Evolutionary conservation across 2,888 invertebrate species (phyloP).

Genomic region (Athripsodes cinereus): DNA sequence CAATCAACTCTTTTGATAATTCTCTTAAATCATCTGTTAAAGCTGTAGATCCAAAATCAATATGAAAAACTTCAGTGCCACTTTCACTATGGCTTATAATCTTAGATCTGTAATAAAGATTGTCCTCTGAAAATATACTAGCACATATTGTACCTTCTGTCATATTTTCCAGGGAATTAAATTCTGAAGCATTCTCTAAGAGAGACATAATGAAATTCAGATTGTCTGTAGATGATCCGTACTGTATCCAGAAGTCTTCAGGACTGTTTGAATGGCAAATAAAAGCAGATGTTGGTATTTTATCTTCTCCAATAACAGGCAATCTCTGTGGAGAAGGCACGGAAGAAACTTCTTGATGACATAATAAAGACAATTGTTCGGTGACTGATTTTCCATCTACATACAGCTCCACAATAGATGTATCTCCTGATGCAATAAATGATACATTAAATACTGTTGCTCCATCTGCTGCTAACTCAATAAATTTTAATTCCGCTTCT

Average conservation of each 20-base stretch:
- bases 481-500: slow-evolving; percentile 59
- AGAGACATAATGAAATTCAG: slow-evolving; percentile 57
- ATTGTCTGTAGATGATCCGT: slow-evolving; percentile 50
- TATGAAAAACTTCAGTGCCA: slow-evolving; percentile 55
- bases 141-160: slow-evolving; percentile 58
- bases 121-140: slow-evolving; percentile 60
- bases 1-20: slow-evolving; percentile 54
- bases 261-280: slow-evolving; percentile 62
- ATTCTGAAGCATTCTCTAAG: slow-evolving; percentile 47
- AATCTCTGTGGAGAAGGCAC: slow-evolving; percentile 5
- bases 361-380: slow-evolving; percentile 51
- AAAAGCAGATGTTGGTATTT: slow-evolving; percentile 33
- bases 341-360: slow-evolving; percentile 34
- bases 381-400: slow-evolving; percentile 58
- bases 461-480: slow-evolving; percentile 61
- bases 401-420: slow-evolving; percentile 57
- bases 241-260: slow-evolving; percentile 68
- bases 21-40: slow-evolving; percentile 52
- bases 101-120: slow-evolving; percentile 61
- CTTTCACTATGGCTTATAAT: slow-evolving; percentile 53
- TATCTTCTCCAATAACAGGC: slow-evolving; percentile 9
- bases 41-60: slow-evolving; percentile 66
- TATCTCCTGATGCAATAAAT: slow-evolving; percentile 60
- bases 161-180: slow-evolving; percentile 42
- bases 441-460: slow-evolving; percentile 64